A percentile compares a stretch with the other conserved stretches of the same genome.
phyloP scores from a whole-genome alignment of 2,888 invertebrate genomes.

The Rotaria macrura region DNA sequence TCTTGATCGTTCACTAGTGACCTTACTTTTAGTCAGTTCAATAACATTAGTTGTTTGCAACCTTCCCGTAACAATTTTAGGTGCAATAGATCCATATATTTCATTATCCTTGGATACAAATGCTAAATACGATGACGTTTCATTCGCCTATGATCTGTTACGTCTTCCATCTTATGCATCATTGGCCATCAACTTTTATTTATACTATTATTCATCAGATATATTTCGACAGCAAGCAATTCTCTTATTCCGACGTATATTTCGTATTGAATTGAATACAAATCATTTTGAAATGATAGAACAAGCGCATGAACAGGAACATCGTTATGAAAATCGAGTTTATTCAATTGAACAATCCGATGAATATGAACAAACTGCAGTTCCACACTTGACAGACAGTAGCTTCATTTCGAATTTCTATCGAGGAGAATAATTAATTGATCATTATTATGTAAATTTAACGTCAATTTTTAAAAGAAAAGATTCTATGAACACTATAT shows the following conservation, averaged over 20 bases:
- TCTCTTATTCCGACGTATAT: neutral
- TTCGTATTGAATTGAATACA: neutral
- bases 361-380: neutral
- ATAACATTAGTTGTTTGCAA: neutral
- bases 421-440: neutral
- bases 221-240: neutral
- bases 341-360: neutral
- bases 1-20: neutral
- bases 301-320: neutral
- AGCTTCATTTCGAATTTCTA: neutral
- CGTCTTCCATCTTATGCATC: neutral
- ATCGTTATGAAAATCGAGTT: neutral
- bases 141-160: slow-evolving; percentile 5
- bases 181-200: neutral
- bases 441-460: neutral
- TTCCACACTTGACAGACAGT: neutral
- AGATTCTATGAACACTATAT: too few species aligned
- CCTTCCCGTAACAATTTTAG: neutral
- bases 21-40: neutral
- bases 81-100: neutral
- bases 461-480: too few species aligned
- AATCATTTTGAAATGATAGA: neutral
- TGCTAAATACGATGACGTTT: neutral
- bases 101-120: neutral
- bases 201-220: neutral